phyloP scores from a whole-genome alignment of 2,888 invertebrate genomes.

The Endomychus coccineus region DNA sequence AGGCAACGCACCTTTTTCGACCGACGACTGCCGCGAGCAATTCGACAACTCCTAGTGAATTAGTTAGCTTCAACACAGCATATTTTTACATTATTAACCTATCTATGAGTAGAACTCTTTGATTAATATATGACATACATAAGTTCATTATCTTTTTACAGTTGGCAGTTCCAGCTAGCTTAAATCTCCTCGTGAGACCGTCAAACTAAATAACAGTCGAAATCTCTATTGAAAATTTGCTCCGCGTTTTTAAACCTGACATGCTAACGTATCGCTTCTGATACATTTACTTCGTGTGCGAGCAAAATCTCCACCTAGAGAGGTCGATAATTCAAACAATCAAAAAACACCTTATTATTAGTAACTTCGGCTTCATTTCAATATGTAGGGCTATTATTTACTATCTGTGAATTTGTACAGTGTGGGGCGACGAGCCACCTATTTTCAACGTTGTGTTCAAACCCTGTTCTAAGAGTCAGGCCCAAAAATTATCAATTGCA shows the following conservation, averaged over 20 bases:
- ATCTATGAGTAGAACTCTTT: conserved; percentile 35
- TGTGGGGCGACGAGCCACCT: too few relatives aligned
- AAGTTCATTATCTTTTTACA: conserved; percentile 43
- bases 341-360: conserved; percentile 34
- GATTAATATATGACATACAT: conserved; percentile 41
- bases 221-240: conserved; percentile 27
- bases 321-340: conserved; percentile 29
- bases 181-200: conserved; percentile 40
- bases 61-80: conserved; percentile 34
- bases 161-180: conserved; percentile 47
- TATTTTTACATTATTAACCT: conserved; percentile 38
- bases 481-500: conserved; percentile 43
- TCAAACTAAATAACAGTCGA: conserved; percentile 36
- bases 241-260: conserved; percentile 15
- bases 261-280: conserved; percentile 27
- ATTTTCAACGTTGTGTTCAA: too few relatives aligned
- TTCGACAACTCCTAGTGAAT: conserved; percentile 14
- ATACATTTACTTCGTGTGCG: too few relatives aligned
- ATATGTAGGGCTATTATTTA: conserved; percentile 32
- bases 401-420: conserved; percentile 37
- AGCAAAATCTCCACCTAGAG: conserved; percentile 11
- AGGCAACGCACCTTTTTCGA: neutral
- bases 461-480: conserved; percentile 38
- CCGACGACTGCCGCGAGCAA: conserved; percentile 9
- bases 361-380: conserved; percentile 27